Percentiles rank a stretch among this genome's conserved stretches.
Conservation (phyloP, 2,113 vertebrate genomes). For the Psophia crepitans region DNA sequence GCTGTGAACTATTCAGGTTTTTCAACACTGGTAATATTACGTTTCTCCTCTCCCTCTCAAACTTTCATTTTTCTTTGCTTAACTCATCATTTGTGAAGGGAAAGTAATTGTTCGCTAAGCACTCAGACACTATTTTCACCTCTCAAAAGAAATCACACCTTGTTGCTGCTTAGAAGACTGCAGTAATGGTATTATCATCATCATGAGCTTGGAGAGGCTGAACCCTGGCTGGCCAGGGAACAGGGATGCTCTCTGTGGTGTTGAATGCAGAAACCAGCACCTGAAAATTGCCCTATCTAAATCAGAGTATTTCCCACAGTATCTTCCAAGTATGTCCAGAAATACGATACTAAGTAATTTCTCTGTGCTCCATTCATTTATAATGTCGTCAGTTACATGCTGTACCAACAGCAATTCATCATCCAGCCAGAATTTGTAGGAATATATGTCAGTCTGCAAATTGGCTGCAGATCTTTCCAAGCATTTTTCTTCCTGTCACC, state of each 20-base stretch:
- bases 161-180: neutral
- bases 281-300: neutral
- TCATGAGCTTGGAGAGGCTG: neutral
- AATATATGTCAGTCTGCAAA: neutral
- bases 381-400: neutral
- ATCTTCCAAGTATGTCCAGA: neutral
- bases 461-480: neutral
- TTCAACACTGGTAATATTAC: neutral
- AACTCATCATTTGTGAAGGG: neutral
- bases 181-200: neutral
- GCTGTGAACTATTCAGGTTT: neutral
- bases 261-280: neutral
- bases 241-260: neutral
- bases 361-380: neutral
- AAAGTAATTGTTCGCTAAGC: neutral
- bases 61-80: neutral
- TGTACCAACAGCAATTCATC: neutral
- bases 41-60: neutral
- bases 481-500: neutral
- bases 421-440: neutral
- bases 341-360: neutral
- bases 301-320: neutral
- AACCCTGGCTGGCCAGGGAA: neutral
- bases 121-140: neutral
- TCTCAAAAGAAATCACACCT: neutral